phyloP scores from a whole-genome alignment of 2,797 vertebrate species.

The Acridotheres tristis region DNA sequence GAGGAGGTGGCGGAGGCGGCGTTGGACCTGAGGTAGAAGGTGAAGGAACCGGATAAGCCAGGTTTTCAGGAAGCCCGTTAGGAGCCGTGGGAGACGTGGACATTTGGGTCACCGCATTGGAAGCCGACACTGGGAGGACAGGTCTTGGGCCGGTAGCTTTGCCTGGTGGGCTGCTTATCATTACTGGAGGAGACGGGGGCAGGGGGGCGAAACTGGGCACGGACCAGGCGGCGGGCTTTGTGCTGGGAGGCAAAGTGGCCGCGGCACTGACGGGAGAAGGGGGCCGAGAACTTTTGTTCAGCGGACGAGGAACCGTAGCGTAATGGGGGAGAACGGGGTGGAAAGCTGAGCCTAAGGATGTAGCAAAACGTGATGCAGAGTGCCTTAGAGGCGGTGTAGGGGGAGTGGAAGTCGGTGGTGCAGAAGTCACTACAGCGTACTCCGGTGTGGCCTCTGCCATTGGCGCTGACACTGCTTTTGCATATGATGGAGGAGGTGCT shows the following conservation, averaged over 20 bases:
- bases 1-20: constrained; percentile 74
- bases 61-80: constrained; percentile 84
- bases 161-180: constrained; percentile 96
- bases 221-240: constrained; percentile 88
- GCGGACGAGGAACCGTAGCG: constrained; percentile 87
- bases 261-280: constrained; percentile 80
- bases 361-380: constrained; percentile 94
- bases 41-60: constrained; percentile 75
- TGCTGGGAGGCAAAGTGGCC: constrained; percentile 72
- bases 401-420: constrained; percentile 82
- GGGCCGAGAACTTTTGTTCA: constrained; percentile 82
- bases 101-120: constrained; percentile 85
- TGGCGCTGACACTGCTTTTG: constrained; percentile 85
- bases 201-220: constrained; percentile 89
- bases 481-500: constrained; percentile 82
- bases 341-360: constrained; percentile 95
- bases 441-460: constrained; percentile 82
- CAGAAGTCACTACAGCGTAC: constrained; percentile 82
- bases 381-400: constrained; percentile 95
- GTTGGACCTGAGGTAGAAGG: constrained; percentile 81
- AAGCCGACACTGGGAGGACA: constrained; percentile 85
- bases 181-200: constrained; percentile 93
- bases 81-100: constrained; percentile 84
- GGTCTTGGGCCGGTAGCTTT: constrained; percentile 91
- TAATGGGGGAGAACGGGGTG: constrained; percentile 97